phyloP scores from a whole-genome alignment of 2,797 vertebrate species.

The Pseudochromis fuscus region DNA sequence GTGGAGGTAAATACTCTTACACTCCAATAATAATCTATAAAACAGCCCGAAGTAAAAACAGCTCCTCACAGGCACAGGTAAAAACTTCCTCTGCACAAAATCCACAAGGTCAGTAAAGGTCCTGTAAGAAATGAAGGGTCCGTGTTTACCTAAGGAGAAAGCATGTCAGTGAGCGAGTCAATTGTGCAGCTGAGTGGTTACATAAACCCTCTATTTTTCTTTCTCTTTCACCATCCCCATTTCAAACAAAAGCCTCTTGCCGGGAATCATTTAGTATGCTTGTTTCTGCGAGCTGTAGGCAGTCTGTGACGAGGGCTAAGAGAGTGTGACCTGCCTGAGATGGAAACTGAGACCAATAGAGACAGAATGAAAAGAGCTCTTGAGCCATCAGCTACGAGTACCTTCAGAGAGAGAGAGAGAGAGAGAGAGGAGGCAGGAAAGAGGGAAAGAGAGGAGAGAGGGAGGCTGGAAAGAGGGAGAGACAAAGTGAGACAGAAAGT shows the following conservation, averaged over 20 bases:
- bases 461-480: constrained; percentile 5
- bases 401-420: constrained; percentile 32
- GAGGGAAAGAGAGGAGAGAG: neutral
- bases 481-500: constrained; percentile 23
- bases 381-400: constrained; percentile 55
- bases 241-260: constrained; percentile 74
- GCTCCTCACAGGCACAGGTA: neutral
- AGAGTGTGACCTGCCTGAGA: constrained; percentile 51
- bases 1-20: too few relatives aligned
- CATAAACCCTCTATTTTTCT: constrained; percentile 70
- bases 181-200: constrained; percentile 73
- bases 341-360: constrained; percentile 52
- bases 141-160: constrained; percentile 69
- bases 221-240: constrained; percentile 47
- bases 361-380: constrained; percentile 52
- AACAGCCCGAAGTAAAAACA: neutral
- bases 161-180: constrained; percentile 64
- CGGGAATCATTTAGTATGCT: constrained; percentile 72
- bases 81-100: constrained; percentile 17
- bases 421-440: neutral
- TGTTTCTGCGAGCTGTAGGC: constrained; percentile 63
- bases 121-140: constrained; percentile 59
- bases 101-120: constrained; percentile 65
- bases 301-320: constrained; percentile 53
- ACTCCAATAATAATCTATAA: neutral